Evolutionary conservation across 2,113 vertebrate genomes (phyloP).

Genomic region (Lycaon pictus): DNA sequence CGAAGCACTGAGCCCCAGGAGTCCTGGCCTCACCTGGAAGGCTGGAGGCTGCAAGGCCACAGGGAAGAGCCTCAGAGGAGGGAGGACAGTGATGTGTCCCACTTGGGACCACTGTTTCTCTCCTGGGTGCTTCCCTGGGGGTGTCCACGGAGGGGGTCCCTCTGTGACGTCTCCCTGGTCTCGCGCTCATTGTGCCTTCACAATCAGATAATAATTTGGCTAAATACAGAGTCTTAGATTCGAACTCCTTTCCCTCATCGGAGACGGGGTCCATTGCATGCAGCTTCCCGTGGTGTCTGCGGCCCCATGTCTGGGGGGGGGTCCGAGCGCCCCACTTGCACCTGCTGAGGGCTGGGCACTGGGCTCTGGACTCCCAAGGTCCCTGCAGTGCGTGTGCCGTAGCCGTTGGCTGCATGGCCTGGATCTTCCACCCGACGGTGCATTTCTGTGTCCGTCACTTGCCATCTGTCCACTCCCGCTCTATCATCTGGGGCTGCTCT

Average conservation of each 20-base stretch:
- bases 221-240: not conserved
- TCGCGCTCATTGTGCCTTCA: not conserved
- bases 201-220: not conserved
- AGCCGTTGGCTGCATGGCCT: too few relatives aligned
- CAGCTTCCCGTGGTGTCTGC: not conserved
- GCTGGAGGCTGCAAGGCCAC: not conserved
- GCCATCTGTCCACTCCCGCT: rapidly evolving
- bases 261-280: rapidly evolving
- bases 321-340: too few relatives aligned
- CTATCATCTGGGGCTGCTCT: not conserved
- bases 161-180: not conserved
- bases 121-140: not conserved
- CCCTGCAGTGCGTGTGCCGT: too few relatives aligned
- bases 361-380: too few relatives aligned
- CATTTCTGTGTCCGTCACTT: too few relatives aligned
- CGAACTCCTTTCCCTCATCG: not conserved
- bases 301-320: rapidly evolving
- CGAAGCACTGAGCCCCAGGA: not conserved
- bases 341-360: too few relatives aligned
- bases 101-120: not conserved
- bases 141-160: not conserved
- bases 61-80: not conserved
- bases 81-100: not conserved
- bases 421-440: too few relatives aligned
- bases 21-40: too few relatives aligned